Base-by-base conservation (phyloP, 2,113 vertebrate genomes). In the Lonchura striata region DNA sequence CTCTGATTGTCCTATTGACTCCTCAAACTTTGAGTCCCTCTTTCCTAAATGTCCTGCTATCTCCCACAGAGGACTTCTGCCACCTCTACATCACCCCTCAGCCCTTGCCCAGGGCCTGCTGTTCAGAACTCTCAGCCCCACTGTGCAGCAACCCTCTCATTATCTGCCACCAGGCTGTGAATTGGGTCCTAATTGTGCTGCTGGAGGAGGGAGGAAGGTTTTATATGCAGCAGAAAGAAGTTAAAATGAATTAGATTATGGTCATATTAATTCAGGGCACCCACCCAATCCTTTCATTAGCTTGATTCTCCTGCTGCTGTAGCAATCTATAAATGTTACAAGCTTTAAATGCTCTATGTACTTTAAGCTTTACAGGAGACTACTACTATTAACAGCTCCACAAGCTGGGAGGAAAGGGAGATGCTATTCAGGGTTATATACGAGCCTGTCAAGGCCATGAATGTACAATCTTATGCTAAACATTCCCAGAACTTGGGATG, bases 261-360 rank as follows among this genome's bases (percentile, higher is more conserved):
- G 72, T 19, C 41, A 1, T 94, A 96, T 94, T 96, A 96, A 96
- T 92, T 93, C 92, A 93, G 94, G 92, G 94, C 93, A 96, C 16
- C 86, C 60, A 86, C 93, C 95, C 92, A 97, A 96, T 92, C 92
- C 96, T 90, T 95, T 96, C 95, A 97, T 96, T 96, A 96, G 92
- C 88, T 92, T 90, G 88, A 96, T 92, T 97, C 90, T 95, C 65
- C 71, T 86, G 82, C 93, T 93, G 64, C 90, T 49, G 68, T 44
- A 88, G 90, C 82, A 86, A 96, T 96, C 88, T 88, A 93, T 94
- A 96, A 96, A 95, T 21, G 80, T 94, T 94, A 88, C 42, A 94
- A 68, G 88, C 72, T 94, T 96, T 94, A 93, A 95, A 96, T 86
- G 88, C 39, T 92, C 63, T 74, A 31, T 24, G 71, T 92, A 81